Conservation (phyloP, 2,888 invertebrate genomes). For the Xestia xanthographa region DNA sequence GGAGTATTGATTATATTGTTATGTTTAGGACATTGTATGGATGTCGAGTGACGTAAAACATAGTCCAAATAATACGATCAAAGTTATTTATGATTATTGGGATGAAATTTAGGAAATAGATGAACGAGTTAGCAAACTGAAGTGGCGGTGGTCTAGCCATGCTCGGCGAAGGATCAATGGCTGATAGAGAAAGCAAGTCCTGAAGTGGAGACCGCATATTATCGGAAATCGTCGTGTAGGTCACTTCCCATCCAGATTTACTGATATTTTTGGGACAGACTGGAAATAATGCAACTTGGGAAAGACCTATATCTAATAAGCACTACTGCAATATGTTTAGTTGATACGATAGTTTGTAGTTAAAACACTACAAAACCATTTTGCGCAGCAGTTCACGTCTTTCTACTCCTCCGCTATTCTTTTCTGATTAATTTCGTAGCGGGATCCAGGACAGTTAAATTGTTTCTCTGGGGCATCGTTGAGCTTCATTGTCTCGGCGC, state of each 20-base stretch:
- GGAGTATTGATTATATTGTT: not conserved
- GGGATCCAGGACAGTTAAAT: no score
- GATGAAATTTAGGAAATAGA: not conserved
- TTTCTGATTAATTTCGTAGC: no score
- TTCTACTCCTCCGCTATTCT: no score
- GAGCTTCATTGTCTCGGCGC: no score
- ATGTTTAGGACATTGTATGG: not conserved
- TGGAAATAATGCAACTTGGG: not conserved
- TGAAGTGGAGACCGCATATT: not conserved
- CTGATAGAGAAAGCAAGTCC: not conserved
- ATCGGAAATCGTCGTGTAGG: not conserved
- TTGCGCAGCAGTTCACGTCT: no score
- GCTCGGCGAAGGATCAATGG: not conserved
- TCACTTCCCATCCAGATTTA: not conserved
- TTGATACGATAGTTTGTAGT: not conserved
- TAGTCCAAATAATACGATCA: no score
- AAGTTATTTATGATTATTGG: no score
- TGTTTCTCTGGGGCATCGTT: no score
- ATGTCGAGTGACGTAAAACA: not conserved
- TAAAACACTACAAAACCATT: not conserved
- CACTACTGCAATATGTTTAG: no score
- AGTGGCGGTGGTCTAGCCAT: not conserved
- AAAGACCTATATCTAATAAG: not conserved
- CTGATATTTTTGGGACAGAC: not conserved
- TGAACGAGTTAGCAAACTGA: not conserved